Evolutionary conservation across 2,113 vertebrate species (phyloP).

Genomic region (Seriola dumerili): DNA sequence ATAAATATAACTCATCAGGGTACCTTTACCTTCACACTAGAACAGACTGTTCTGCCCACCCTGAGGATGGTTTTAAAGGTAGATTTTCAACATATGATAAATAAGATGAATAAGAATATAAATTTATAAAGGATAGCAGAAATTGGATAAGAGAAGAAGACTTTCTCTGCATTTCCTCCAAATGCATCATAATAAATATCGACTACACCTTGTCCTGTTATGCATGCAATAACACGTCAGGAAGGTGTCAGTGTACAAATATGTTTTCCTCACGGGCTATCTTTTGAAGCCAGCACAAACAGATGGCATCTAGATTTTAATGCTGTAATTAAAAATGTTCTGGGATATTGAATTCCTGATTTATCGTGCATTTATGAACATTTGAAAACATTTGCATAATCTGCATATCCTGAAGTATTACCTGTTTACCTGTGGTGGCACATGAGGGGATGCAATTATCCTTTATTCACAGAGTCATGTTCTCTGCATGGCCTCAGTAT

Average conservation of each 20-base stretch:
- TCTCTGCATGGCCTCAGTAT: no score
- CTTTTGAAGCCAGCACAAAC: neutral
- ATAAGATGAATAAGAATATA: no score
- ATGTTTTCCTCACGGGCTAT: neutral
- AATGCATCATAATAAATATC: neutral
- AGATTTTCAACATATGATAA: no score
- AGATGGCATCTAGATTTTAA: neutral
- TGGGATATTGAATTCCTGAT: neutral
- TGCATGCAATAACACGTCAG: neutral
- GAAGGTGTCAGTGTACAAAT: neutral
- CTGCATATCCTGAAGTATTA: neutral
- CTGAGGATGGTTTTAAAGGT: no score
- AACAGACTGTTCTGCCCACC: no score
- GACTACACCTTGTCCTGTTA: neutral
- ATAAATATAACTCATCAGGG: no score
- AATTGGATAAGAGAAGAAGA: neutral
- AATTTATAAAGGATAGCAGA: no score
- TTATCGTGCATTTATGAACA: neutral
- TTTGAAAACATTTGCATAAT: neutral
- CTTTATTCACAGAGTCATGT: no score
- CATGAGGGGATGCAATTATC: neutral
- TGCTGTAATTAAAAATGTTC: neutral
- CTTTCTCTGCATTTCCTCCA: neutral
- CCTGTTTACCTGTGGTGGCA: neutral
- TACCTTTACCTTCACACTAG: no score